phyloP scores from a whole-genome alignment of 2,797 vertebrate genomes.

The Scolopax rusticola region DNA sequence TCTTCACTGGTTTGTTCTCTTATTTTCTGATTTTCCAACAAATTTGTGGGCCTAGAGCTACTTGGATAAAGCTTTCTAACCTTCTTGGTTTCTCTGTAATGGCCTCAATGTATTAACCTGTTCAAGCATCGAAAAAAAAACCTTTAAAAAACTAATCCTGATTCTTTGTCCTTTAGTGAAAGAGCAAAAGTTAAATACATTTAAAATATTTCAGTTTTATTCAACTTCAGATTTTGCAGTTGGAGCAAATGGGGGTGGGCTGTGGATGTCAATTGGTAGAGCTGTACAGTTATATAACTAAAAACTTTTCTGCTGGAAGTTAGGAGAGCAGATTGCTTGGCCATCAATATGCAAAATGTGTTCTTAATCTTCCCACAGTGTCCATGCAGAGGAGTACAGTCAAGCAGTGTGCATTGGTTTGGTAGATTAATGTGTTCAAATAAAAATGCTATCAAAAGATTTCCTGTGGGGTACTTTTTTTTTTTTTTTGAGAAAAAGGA shows the following conservation, averaged over 20 bases:
- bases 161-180: not conserved
- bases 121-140: fast-evolving
- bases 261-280: conserved; percentile 47
- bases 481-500: not conserved
- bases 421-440: conserved; percentile 16
- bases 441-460: not conserved
- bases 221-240: conserved; percentile 42
- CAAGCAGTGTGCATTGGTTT: not conserved
- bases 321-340: conserved; percentile 57
- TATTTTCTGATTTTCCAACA: not conserved
- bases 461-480: not conserved
- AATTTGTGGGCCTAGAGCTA: not conserved
- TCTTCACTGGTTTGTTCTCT: not conserved
- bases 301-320: conserved; percentile 42
- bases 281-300: conserved; percentile 57
- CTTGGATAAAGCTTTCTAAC: not conserved
- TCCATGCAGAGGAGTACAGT: conserved; percentile 58
- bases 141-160: no score
- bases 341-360: conserved; percentile 32
- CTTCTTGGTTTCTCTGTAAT: not conserved
- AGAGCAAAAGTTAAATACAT: not conserved
- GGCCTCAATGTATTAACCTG: not conserved
- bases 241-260: conserved; percentile 61
- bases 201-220: not conserved
- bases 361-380: conserved; percentile 62